phyloP scores from a whole-genome alignment of 2,797 vertebrate genomes.

The Sphaeramia orbicularis region DNA sequence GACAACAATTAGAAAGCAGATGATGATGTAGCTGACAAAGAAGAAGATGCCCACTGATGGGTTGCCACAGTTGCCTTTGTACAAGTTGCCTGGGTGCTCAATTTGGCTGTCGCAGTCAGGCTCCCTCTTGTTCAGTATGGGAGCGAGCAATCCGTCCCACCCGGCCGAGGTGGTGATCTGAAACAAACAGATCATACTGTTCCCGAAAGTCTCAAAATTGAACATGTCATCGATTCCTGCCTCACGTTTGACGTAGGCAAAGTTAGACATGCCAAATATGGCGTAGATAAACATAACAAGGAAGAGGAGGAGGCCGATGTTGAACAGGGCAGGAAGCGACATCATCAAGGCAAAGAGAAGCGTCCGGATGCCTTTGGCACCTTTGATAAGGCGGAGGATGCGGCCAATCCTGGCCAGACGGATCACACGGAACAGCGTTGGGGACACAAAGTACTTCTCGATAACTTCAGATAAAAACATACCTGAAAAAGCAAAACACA shows the following conservation, averaged over 20 bases:
- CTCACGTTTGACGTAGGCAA: conserved; percentile 96
- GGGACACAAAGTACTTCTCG: conserved; percentile 97
- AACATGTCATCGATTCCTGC: conserved; percentile 97
- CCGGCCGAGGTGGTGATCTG: conserved; percentile 96
- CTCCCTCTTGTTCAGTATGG: conserved; percentile 93
- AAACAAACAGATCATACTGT: conserved; percentile 98
- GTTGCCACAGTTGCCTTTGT: conserved; percentile 93
- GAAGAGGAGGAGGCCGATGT: conserved; percentile 97
- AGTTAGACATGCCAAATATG: conserved; percentile 98
- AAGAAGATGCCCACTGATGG: conserved; percentile 94
- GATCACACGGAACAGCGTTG: conserved; percentile 96
- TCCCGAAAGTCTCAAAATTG: conserved; percentile 97
- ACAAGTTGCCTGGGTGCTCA: conserved; percentile 90
- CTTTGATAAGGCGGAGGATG: conserved; percentile 97
- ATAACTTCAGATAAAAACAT: conserved; percentile 94
- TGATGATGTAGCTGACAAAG: conserved; percentile 98
- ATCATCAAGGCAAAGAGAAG: conserved; percentile 98
- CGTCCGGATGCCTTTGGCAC: conserved; percentile 97
- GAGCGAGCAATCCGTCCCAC: conserved; percentile 92
- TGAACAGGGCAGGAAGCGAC: conserved; percentile 97
- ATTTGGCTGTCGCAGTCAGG: conserved; percentile 92
- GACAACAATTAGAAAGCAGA: conserved; percentile 96
- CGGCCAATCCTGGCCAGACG: conserved; percentile 95
- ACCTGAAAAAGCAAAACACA: conserved; percentile 79
- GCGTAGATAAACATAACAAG: conserved; percentile 99